Conservation (phyloP, 2,797 vertebrate species). For the Tragelaphus eurycerus region DNA sequence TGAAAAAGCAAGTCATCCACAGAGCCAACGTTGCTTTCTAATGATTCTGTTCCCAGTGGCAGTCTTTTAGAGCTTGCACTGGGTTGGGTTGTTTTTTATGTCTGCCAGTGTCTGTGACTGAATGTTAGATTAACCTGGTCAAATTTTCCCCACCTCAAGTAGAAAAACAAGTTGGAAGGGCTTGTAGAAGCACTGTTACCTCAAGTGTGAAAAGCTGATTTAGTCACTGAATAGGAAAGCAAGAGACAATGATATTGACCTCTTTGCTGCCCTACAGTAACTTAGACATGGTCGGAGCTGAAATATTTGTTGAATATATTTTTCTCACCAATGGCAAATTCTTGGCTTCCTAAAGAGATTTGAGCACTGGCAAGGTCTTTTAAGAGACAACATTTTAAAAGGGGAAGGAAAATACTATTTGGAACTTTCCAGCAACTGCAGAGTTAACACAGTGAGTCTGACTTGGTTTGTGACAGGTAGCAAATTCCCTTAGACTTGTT, state of each 20-base stretch:
- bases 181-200: conserved; percentile 56
- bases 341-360: conserved; percentile 39
- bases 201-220: conserved; percentile 51
- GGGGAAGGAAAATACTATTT: neutral
- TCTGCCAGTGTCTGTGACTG: conserved; percentile 48
- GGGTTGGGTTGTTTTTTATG: conserved; percentile 7
- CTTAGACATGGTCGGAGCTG: neutral
- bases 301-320: conserved; percentile 18
- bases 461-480: conserved; percentile 54
- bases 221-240: neutral
- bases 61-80: neutral
- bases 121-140: conserved; percentile 65
- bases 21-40: conserved; percentile 50
- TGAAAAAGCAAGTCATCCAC: neutral
- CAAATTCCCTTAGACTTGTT: conserved; percentile 52
- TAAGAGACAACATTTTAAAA: conserved; percentile 14
- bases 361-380: conserved; percentile 30
- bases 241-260: conserved; percentile 30
- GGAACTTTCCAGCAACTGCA: neutral
- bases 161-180: conserved; percentile 53
- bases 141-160: conserved; percentile 41
- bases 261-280: neutral
- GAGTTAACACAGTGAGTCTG: conserved; percentile 53
- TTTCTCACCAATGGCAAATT: neutral
- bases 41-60: neutral